These are phyloP conservation scores for cat (Felis catus) DNA, from an alignment of 2,113 vertebrate species.

Conservation along the genomic window DNA sequence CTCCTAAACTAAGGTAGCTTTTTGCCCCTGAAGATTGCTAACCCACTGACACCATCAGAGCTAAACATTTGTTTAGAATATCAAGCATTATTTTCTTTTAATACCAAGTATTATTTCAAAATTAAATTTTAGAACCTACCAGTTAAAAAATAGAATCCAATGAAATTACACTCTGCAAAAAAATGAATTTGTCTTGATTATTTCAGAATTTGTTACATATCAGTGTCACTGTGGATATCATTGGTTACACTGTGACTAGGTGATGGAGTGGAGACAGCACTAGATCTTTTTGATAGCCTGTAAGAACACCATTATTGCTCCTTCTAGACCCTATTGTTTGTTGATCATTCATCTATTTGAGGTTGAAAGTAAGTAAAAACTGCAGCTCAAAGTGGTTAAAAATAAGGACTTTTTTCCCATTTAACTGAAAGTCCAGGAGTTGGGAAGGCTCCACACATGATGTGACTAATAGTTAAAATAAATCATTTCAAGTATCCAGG, in stretches of 20 bases:
- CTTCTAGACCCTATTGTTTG: not conserved
- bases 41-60: not conserved
- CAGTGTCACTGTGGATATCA: not conserved
- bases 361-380: not conserved
- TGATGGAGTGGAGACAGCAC: not conserved
- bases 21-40: not conserved
- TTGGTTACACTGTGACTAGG: not conserved
- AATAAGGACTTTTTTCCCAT: not conserved
- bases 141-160: not conserved
- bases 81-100: not conserved
- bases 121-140: not conserved
- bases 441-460: not conserved
- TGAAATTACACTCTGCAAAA: not conserved
- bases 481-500: not conserved
- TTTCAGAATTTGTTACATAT: constrained; percentile 1
- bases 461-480: not conserved
- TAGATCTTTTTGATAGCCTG: not conserved
- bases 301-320: not conserved
- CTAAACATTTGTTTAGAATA: constrained; percentile 44
- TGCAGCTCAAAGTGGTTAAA: not conserved
- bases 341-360: not conserved
- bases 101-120: constrained; percentile 17
- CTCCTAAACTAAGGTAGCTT: not conserved
- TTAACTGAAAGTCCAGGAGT: not conserved
- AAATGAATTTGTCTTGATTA: not conserved